phyloP scores from a whole-genome alignment of 1,140 invertebrate species.

The Meloidogyne chitwoodi region DNA sequence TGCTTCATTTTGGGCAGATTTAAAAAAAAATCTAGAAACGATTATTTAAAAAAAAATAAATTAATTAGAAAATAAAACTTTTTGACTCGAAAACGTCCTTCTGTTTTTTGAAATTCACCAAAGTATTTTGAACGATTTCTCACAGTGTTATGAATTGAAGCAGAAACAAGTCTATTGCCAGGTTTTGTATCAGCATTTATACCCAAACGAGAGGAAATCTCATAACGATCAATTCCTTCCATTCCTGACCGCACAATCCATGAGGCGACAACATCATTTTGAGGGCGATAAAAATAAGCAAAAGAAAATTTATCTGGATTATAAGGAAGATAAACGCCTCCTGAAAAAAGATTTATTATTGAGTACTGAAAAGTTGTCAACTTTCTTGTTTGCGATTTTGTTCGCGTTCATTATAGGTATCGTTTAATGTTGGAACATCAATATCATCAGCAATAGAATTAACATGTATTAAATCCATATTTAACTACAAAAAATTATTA shows the following conservation, averaged over 20 bases:
- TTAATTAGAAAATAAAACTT: constrained; percentile 30
- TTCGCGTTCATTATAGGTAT: not conserved
- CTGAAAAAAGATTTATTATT: constrained; percentile 6
- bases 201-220: constrained; percentile 35
- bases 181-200: constrained; percentile 39
- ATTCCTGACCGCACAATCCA: constrained; percentile 29
- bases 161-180: constrained; percentile 49
- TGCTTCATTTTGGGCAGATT: not conserved
- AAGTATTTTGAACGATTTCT: constrained; percentile 45
- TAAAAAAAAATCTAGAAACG: constrained; percentile 9
- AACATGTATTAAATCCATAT: not conserved
- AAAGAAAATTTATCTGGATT: constrained; percentile 27
- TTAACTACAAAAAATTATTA: no score
- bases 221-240: constrained; percentile 43
- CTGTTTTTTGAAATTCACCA: constrained; percentile 56
- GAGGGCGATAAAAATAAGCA: constrained; percentile 33
- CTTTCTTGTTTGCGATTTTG: not conserved
- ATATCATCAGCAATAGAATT: not conserved
- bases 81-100: constrained; percentile 49
- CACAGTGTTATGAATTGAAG: constrained; percentile 31
- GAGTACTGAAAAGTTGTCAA: not conserved
- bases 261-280: constrained; percentile 35
- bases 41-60: constrained; percentile 5
- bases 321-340: constrained; percentile 28
- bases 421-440: not conserved